Evolutionary conservation across 1,140 invertebrate genomes (phyloP).

Genomic region (silkworm (Bombyx mori)): ASM3026992v2 NC_085121.1:12452001-12452500

Average conservation of each 20-base stretch:
- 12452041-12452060: slow-evolving; percentile 7
- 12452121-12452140: slow-evolving; percentile 1
- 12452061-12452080: slow-evolving; percentile 3
- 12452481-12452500: slow-evolving; percentile 30
- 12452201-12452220: slow-evolving; percentile 1
- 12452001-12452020: slow-evolving; percentile 6
- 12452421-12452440: slow-evolving; percentile 11
- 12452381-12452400: slow-evolving; percentile 32
- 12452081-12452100: slow-evolving; percentile 3
- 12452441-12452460: slow-evolving; percentile 8
- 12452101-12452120: slow-evolving; percentile 5
- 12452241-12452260: slow-evolving; percentile 5
- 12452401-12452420: slow-evolving; percentile 19
- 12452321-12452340: slow-evolving; percentile 28
- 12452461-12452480: slow-evolving; percentile 8
- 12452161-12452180: slow-evolving; percentile 5
- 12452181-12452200: slow-evolving; percentile 4
- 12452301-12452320: slow-evolving; percentile 12
- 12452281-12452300: slow-evolving; percentile 23
- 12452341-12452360: slow-evolving; percentile 23
- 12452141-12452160: slow-evolving; percentile 6
- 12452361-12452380: slow-evolving; percentile 24
- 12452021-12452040: not conserved
- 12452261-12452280: slow-evolving; percentile 24
- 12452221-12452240: not conserved